Evolutionary conservation across 2,888 invertebrate genomes (phyloP), one percentile per base, ranked within the genome.

Genomic region (Spisula subtruncata): DNA sequence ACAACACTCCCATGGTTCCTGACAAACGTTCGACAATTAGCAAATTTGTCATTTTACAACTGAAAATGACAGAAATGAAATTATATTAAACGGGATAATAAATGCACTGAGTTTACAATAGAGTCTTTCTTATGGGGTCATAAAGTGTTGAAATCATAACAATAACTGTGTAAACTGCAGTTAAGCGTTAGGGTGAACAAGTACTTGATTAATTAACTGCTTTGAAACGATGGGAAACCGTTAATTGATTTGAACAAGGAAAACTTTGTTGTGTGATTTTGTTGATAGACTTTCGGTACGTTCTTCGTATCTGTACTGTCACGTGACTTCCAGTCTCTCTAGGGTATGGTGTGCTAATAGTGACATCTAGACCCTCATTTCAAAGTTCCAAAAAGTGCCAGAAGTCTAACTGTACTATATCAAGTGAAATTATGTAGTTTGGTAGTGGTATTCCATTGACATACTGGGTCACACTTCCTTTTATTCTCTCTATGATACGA

Each of bases 221-320:
- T 25, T 75, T 75, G 16, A 75, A 75, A 75, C 32, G 75, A 32
- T 35, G 29, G 12, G 60, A 75, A n/a, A 32, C 14, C 16, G 32
- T 75, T 75, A 75, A 75, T 75, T 75, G 75, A 32, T 32, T 75
- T 16, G 14, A 14, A 75, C 75, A 32, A 35, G 35, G 75, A n/a
- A 75, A 75, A 75, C 32, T 25, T 32, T 32, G n/a, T n/a, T n/a
- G 75, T 18, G 8, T 18, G 75, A 16, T 16, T 60, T 35, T 75
- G 75, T 75, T 75, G 32, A 35, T 16, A 35, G 5, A 32, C 14
- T 35, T 16, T 35, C 12, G 10, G 5, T 5, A 14, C 18, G 32
- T 35, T 5, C 8, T 35, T 14, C 14, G 1, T 75, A 32, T 2
- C 60, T 75, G 16, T 14, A 41, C 41, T 41, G 2, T 41, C 41